Base-by-base conservation (phyloP, 2,888 invertebrate genomes). In the Anthophora plumipes region DNA sequence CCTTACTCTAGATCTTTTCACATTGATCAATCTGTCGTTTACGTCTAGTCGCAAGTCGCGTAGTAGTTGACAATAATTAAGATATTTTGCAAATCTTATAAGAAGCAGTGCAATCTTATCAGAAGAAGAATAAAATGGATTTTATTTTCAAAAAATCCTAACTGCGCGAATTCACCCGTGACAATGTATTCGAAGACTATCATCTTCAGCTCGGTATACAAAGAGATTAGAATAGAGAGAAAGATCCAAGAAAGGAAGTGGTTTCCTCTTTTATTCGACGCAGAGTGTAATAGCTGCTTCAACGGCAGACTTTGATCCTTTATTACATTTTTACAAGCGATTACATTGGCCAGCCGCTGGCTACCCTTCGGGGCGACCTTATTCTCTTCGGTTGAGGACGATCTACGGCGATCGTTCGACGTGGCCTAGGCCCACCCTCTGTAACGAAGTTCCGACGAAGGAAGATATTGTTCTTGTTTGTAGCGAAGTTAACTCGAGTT, bases 281-380 rank as follows among this genome's bases (percentile, higher is more conserved):
- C 22, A 55, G 46, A 59, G 48, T 68, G 61, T 78, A 86, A 89
- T 87, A 89, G 83, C 84, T 86, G 85, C 84, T 82, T 82, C 82
- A 74, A 69, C 85, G 70, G 64, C 66, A 69, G 76, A 80, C 87
- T 92, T 92, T 92, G 92, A 92, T 91, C 90, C 87, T 91, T 91
- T 92, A 92, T 92, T 92, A 91, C 89, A 91, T 92, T 92, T 92
- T 92, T 90, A 91, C 92, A 91, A 91, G 89, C 92, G 92, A 92
- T 92, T 91, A 90, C 91, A 88, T 90, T 91, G 90, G 88, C 88
- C 90, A 90, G 91, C 92, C 91, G 86, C 89, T 90, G 92, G 92
- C 90, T 75, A 89, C 89, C 87, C 87, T 89, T 48, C 67, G 54
- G 81, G 86, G 52, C 82, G 77, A 85, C 61, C 82, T 89, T 87